Base-by-base conservation (phyloP, 30 jellyfish, hydroid and myxozoan species). In the Aurelia sp. region DNA sequence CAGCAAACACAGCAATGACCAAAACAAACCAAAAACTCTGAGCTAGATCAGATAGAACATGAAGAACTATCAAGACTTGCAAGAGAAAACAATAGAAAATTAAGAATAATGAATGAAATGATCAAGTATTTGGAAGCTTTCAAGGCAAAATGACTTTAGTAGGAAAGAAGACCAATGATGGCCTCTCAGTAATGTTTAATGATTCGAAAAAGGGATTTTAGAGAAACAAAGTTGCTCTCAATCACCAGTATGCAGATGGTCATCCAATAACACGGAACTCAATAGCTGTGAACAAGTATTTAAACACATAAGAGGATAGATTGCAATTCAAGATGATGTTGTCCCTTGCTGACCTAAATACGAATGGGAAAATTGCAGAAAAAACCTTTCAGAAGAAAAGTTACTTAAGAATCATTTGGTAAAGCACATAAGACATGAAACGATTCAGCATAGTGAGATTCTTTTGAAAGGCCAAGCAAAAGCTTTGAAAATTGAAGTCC, bases 401-500 rank as follows among this genome's bases (percentile, higher is more conserved):
- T 38, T 69, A 38, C 16, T 69, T 13, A 66, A 69, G 31, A 41
- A 50, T 4, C 81, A 40, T 21, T 18, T 69, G 81, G 21, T 41
- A 30, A 21, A 24, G 16, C 81, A 69, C 63, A 69, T 38, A 13
- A 66, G 63, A 24, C 40, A 69, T 24, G 62, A 33, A 13, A 18
- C 21, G 30, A 50, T 18, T 15, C 81, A 69, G 61, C 8, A 35
- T 38, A 13, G 38, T 18, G 81, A 69, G 44, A 30, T 69, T 10
- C 63, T 69, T 21, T 50, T 69, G 62, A 69, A 69, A 69, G 63
- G 38, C 2, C 81, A 69, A 69, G 81, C 81, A n/a, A 18, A 69
- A 38, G 81, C 81, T 38, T 24, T 69, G 60, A 22, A 41, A 0
- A 38, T 12, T 2, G 63, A 30, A 11, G 50, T 66, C 35, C 50